Evolutionary conservation across 2,888 invertebrate genomes (phyloP).

Genomic region (Cabera pusaria): DNA sequence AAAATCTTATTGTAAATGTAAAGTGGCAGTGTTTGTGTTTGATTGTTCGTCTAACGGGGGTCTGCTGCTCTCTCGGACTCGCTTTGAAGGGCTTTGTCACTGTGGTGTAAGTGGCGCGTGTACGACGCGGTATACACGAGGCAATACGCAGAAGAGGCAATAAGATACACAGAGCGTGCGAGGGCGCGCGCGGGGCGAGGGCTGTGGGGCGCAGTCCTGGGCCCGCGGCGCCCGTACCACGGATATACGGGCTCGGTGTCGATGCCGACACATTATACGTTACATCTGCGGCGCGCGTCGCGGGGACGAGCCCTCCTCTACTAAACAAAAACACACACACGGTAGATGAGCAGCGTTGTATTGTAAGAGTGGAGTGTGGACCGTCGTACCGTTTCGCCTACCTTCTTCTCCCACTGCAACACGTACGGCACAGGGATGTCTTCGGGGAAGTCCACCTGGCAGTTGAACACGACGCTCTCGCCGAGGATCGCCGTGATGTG

Average conservation of each 20-base stretch:
- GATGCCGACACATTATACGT: slow-evolving; percentile 71
- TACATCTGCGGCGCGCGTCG: slow-evolving; percentile 77
- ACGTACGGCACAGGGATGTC: slow-evolving; percentile 98
- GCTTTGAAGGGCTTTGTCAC: slow-evolving; percentile 82
- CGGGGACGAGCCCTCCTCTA: slow-evolving; percentile 78
- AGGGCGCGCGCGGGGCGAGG: slow-evolving; percentile 67
- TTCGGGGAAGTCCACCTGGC: slow-evolving; percentile 98
- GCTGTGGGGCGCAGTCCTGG: slow-evolving; percentile 56
- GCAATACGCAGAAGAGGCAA: slow-evolving; percentile 75
- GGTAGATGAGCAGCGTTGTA: slow-evolving; percentile 82
- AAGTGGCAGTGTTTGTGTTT: slow-evolving; percentile 76
- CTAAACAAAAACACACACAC: slow-evolving; percentile 83
- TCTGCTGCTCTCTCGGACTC: slow-evolving; percentile 85
- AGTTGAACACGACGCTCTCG: slow-evolving; percentile 98
- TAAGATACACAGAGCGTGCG: slow-evolving; percentile 72
- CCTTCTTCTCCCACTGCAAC: slow-evolving; percentile 99
- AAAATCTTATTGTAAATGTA: slow-evolving; percentile 67
- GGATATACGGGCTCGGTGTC: slow-evolving; percentile 71
- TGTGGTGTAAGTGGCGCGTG: slow-evolving; percentile 70
- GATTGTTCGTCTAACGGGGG: slow-evolving; percentile 75
- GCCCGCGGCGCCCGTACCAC: slow-evolving; percentile 71
- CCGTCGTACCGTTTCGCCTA: slow-evolving; percentile 97
- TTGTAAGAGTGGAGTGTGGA: slow-evolving; percentile 81
- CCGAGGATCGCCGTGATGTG: slow-evolving; percentile 98
- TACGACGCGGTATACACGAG: slow-evolving; percentile 68